Base-by-base conservation (phyloP, 2,797 vertebrate genomes). In the Ibycter americanus region DNA sequence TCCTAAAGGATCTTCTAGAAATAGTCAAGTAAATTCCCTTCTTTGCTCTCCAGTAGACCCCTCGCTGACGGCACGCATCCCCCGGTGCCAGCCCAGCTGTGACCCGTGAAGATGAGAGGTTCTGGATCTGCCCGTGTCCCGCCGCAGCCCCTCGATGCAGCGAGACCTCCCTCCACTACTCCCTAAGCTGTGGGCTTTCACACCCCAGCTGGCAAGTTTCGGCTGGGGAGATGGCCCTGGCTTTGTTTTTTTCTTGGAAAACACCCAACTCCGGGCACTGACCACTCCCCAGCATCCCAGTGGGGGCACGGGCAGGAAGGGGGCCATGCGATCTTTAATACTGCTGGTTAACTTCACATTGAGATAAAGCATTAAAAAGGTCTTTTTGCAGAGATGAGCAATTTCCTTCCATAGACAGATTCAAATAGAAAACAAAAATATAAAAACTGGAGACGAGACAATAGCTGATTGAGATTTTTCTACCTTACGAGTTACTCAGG, bases 331-430 rank as follows among this genome's bases (percentile, higher is more conserved):
- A 68, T 11, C 55, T 11, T 27, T 90, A 92, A 95, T 73, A 94
- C 89, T 92, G 82, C 76, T 73, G 92, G 76, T 78, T 83, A 78
- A 92, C 62, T 93, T 91, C 96, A 95, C 76, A 81, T 79, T 79
- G 87, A 94, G 62, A 85, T 36, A 65, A 76, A 96, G 85, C 74
- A 70, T 23, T 61, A 51, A 14, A 58, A 67, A 73, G 52, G 54
- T 20, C 29, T 77, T 89, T 71, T n/a, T 18, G 23, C 29, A 89
- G 83, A 94, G 90, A 93, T 90, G 89, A 97, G 55, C 73, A 4
- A 90, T 89, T 97, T 94, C 95, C 92, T 92, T 96, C 94, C 66
- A 65, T 12, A 93, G 70, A 73, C 34, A 59, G 92, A 82, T 51
- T 95, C 83, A 62, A 81, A 61, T 0, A 89, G 76, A 89, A 93